These are phyloP conservation scores for Lasioglossum malachurum DNA, from an alignment of 2,888 invertebrate genomes.

Conservation along the genomic window DNA sequence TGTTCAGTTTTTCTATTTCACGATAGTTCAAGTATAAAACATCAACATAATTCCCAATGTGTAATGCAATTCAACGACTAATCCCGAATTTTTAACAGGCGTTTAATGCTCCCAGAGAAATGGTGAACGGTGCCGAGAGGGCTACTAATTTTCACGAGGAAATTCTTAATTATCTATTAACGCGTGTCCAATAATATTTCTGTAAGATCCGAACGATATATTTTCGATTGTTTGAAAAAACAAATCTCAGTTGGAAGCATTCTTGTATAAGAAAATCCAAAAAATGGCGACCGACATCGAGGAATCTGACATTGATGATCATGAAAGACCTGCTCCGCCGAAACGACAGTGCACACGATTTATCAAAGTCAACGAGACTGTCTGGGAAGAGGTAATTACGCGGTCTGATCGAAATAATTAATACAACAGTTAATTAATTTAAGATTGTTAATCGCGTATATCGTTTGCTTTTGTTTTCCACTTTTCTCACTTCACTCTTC, in stretches of 20 bases:
- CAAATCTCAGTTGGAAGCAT: neutral
- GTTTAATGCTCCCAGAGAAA: neutral
- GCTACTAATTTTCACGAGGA: constrained; percentile 20
- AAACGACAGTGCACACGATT: constrained; percentile 77
- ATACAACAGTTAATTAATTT: neutral
- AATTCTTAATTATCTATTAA: neutral
- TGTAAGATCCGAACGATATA: neutral
- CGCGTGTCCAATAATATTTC: neutral
- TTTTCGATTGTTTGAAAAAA: neutral
- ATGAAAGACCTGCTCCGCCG: constrained; percentile 78
- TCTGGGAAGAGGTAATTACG: constrained; percentile 63
- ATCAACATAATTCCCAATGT: neutral
- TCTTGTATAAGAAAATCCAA: constrained; percentile 41
- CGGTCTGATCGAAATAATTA: neutral
- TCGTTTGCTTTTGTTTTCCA: neutral
- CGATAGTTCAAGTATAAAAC: neutral
- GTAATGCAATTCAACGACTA: neutral
- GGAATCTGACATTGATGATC: constrained; percentile 81
- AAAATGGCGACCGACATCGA: constrained; percentile 83
- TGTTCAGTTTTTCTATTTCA: constrained; percentile 8
- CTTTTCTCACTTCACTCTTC: no score
- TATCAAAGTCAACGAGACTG: constrained; percentile 45
- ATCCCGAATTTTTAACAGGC: neutral
- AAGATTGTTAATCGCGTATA: neutral
- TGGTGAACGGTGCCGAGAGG: constrained; percentile 11